Evolutionary conservation across 2,113 vertebrate species (phyloP).

Genomic region (Marmota monax): DNA sequence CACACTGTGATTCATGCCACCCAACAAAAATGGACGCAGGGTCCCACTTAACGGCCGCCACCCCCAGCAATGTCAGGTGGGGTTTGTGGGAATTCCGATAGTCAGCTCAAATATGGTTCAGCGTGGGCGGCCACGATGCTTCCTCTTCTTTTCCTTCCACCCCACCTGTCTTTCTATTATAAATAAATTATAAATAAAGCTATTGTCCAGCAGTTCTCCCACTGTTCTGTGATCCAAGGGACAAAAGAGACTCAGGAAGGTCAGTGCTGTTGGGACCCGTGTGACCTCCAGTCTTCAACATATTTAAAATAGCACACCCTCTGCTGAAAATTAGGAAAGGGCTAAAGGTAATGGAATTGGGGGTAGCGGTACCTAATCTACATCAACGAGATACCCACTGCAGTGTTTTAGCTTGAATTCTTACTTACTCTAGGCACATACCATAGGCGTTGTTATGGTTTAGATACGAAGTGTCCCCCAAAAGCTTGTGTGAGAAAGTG

Average conservation of each 20-base stretch:
- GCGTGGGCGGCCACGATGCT: neutral
- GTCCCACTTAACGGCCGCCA: neutral
- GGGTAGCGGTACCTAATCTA: neutral
- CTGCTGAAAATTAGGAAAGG: neutral
- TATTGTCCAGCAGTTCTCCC: neutral
- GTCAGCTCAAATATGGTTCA: neutral
- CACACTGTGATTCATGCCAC: neutral
- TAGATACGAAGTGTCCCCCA: too few relatives aligned
- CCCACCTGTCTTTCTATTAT: neutral
- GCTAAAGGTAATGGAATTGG: neutral
- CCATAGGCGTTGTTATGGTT: too few relatives aligned
- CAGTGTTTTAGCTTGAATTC: neutral
- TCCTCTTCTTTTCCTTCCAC: neutral
- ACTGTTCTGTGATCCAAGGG: neutral
- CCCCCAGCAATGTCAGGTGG: neutral
- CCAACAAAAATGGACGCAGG: neutral
- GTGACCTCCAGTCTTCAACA: neutral
- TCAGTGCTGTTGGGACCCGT: neutral
- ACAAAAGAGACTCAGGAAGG: neutral
- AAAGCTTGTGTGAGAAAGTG: too few relatives aligned
- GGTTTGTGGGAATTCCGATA: neutral
- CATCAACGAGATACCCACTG: neutral
- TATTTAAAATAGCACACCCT: neutral
- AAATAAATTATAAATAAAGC: neutral
- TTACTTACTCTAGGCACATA: neutral